phyloP scores from a whole-genome alignment of 2,888 invertebrate species.

The Epistrophe eligans region DNA sequence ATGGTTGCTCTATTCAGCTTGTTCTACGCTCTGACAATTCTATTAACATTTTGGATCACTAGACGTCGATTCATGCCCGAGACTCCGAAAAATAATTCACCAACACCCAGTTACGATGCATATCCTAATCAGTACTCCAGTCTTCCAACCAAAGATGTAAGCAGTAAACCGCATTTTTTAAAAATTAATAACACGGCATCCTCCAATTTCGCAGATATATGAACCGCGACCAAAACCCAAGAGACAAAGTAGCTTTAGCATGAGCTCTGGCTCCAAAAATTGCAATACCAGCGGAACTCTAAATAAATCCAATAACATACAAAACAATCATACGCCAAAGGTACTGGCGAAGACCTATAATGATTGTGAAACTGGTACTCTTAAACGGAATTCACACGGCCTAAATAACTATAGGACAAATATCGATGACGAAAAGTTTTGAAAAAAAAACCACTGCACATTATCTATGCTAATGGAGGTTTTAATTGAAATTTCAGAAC shows the following conservation, averaged over 20 bases:
- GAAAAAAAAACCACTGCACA: conserved; percentile 29
- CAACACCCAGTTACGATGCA: conserved; percentile 92
- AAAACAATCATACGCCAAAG: conserved; percentile 88
- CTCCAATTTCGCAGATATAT: conserved; percentile 80
- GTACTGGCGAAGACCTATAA: conserved; percentile 88
- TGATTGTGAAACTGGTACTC: conserved; percentile 92
- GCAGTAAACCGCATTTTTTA: conserved; percentile 78
- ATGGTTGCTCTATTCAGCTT: conserved; percentile 84
- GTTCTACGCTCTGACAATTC: conserved; percentile 84
- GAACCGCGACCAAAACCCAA: conserved; percentile 85
- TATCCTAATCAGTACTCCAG: conserved; percentile 94
- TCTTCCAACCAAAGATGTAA: conserved; percentile 91
- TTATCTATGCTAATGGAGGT: conserved; percentile 1
- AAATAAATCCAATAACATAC: conserved; percentile 86
- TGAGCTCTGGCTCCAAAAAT: conserved; percentile 81
- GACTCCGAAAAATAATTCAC: conserved; percentile 86
- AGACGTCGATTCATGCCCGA: conserved; percentile 83
- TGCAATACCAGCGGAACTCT: conserved; percentile 84
- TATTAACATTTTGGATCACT: conserved; percentile 82
- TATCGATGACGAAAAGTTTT: conserved; percentile 84
- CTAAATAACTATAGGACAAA: conserved; percentile 86
- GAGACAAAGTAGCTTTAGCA: conserved; percentile 89
- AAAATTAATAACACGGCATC: conserved; percentile 40
- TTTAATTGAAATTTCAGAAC: conserved; percentile 17
- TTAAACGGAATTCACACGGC: conserved; percentile 90